Base-by-base conservation (phyloP, 2,888 invertebrate species). In the Spatulosminthurus flaviceps region DNA sequence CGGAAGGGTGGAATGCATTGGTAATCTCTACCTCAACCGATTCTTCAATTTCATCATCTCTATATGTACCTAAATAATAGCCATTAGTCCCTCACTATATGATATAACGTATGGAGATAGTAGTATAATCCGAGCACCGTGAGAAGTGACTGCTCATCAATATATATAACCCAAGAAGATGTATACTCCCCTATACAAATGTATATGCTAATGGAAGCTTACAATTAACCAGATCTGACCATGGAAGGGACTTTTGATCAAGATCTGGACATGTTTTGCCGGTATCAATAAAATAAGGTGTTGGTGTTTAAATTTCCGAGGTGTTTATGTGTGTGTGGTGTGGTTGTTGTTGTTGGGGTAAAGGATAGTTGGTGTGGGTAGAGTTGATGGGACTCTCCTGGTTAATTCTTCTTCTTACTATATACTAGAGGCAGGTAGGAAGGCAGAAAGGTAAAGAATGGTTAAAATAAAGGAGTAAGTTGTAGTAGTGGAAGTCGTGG, bases 231-330 rank as follows among this genome's bases (percentile, higher is more conserved):
- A 34, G 34, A 34, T 34, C 34, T 34, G 34, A 34, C 34, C 34
- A 34, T 34, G 34, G 34, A 34, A 34, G 34, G 34, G 4, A 34
- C 34, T 34, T 11, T 72, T 43, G 71, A 72, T 72, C 71, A 72
- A 72, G 71, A 72, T 72, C 71, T 72, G 24, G 71, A 72, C 71
- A 43, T 72, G 71, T 72, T 72, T 72, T 42, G 43, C 71, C 51
- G 24, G 43, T 72, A 51, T 51, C 73, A 73, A 73, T 73, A 73
- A 51, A 26, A 43, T 70, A 41, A 70, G 71, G 71, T 72, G 71
- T 72, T 34, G 34, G 21, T 41, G 34, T 28, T 70, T 28, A 28
- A 67, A 16, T 13, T 34, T 34, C 34, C 4, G 9, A 34, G 13
- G 70, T 34, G 41, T 70, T 28, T 70, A 41, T 70, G 42, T 70